phyloP scores from a whole-genome alignment of 2,888 invertebrate species.

The Ochropleura leucogaster region DNA sequence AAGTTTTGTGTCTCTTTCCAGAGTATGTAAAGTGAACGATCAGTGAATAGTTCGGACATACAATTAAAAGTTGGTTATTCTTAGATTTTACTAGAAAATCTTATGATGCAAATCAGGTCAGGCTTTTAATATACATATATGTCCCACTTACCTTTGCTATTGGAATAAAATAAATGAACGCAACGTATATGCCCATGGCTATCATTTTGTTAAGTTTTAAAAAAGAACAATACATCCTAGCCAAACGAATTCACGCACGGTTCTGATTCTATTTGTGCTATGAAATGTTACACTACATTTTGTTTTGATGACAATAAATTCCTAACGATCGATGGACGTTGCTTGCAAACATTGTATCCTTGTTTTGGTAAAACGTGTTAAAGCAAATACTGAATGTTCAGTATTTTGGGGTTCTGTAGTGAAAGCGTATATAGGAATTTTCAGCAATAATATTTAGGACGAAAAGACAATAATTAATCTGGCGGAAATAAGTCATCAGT shows the following conservation, averaged over 20 bases:
- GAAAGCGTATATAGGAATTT: not conserved
- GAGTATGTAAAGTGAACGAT: no score
- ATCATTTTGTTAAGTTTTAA: constrained; percentile 39
- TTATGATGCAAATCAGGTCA: not conserved
- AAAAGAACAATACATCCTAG: constrained; percentile 29
- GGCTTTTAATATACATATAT: not conserved
- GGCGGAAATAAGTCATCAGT: not conserved
- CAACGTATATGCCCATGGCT: constrained; percentile 26
- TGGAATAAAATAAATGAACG: constrained; percentile 42
- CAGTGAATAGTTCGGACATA: not conserved
- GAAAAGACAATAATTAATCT: not conserved
- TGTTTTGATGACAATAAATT: constrained; percentile 58
- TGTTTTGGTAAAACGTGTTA: constrained; percentile 20
- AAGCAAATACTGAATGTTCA: not conserved
- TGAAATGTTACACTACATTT: constrained; percentile 12
- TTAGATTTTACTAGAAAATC: not conserved
- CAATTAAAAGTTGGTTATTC: not conserved
- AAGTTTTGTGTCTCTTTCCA: no score
- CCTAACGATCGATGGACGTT: constrained; percentile 25
- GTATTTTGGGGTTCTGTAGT: constrained; percentile 19
- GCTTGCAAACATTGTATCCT: constrained; percentile 32
- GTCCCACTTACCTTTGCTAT: constrained; percentile 45
- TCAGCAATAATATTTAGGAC: not conserved
- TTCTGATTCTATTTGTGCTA: constrained; percentile 30
- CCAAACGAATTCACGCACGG: not conserved